Evolutionary conservation across 92 coral and sea anemone species (phyloP).

Genomic region (Umimayanthus chanpuru): DNA sequence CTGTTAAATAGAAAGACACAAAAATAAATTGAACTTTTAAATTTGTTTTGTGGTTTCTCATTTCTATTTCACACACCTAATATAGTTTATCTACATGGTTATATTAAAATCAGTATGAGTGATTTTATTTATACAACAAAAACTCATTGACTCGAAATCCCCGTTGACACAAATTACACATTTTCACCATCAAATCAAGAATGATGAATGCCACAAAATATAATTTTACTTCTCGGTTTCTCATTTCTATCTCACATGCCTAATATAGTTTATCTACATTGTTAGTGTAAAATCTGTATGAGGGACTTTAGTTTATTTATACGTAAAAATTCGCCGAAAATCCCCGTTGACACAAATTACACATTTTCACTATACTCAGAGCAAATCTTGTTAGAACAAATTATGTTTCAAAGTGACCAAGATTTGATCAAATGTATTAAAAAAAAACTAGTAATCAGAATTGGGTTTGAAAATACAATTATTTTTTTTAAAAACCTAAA

Average conservation of each 20-base stretch:
- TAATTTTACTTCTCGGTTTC: neutral
- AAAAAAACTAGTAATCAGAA: neutral
- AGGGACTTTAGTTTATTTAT: neutral
- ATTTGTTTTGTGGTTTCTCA: neutral
- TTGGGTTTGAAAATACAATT: too few species aligned
- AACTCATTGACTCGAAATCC: too few species aligned
- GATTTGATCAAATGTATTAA: neutral
- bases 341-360: constrained; percentile 6
- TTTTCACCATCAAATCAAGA: neutral
- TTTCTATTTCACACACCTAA: neutral
- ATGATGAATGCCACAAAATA: neutral
- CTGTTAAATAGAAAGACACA: neutral
- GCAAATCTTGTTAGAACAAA: constrained; percentile 27
- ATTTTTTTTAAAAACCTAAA: neutral
- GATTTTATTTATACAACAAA: too few species aligned
- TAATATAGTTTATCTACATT: neutral
- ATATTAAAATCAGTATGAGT: too few species aligned
- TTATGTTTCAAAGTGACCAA: neutral
- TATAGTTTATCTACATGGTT: too few species aligned
- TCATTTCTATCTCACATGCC: neutral
- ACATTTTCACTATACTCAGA: neutral
- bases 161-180: too few species aligned
- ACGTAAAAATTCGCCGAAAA: neutral
- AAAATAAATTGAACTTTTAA: neutral
- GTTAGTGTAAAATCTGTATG: neutral